Base-by-base conservation (phyloP, 2,113 vertebrate species). In the Gymnocephalus cernua region DNA sequence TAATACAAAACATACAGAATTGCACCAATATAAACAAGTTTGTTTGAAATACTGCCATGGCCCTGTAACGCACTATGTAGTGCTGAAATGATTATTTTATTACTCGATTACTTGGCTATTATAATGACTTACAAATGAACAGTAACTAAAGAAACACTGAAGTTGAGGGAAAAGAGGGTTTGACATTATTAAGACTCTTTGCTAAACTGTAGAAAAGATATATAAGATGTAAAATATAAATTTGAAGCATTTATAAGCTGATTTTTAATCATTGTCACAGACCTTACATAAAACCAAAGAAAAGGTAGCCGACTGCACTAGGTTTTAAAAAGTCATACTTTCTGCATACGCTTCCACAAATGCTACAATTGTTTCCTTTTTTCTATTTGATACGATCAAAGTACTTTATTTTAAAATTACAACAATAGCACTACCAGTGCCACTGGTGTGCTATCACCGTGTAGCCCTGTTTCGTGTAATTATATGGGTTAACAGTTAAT, bases 401-500 rank as follows among this genome's bases (percentile, higher is more conserved):
- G 25, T 10, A 38, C 50, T 50, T 61, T 4, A 29, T 75, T 64
- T 41, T 11, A 41, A 41, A 41, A 58, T 5, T 4, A 44, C n/a
- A 19, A 48, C 56, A 69, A 38, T 11, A 23, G 57, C 44, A 51
- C 16, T 38, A 62, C 47, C 74, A 48, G 9, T 23, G 48, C 41
- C 41, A 5, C 48, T 65, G 29, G 59, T 78, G 45, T 21, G 38
- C 21, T 38, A 27, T 44, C 58, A 50, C 27, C 27, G 13, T n/a
- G 58, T 21, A 23, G 29, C 27, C 15, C 57, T 50, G 1, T 70
- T 59, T 63, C 29, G 45, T 38, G 53, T 66, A n/a, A 84, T 82
- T 74, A 35, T 25, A 44, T 56, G 25, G 41, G 47, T 59, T 82
- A 59, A 64, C 48, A 56, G 68, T 78, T 61, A 19, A 76, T 70